Base-by-base conservation (phyloP, 2,888 invertebrate species). In the Leistus spinibarbis region DNA sequence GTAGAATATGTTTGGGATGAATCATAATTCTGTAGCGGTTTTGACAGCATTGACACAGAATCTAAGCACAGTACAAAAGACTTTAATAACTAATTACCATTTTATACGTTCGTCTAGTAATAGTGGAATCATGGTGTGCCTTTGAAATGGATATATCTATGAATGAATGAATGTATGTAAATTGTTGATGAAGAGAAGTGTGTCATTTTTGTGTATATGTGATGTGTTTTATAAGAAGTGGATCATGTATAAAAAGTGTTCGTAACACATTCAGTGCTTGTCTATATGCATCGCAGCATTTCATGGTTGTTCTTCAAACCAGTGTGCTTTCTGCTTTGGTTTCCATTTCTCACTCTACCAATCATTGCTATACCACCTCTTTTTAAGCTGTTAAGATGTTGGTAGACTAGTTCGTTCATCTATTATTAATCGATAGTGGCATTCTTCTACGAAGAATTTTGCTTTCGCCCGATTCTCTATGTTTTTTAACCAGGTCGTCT, bases 311-410 rank as follows among this genome's bases (percentile, higher is more conserved):
- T 40, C 40, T 40, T 40, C 27, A 27, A 27, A 4, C 9, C 4
- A 4, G 10, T 40, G 13, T 10, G 40, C 40, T 40, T 10, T 40
- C 7, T 40, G 13, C 10, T 40, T 7, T 40, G 7, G 40, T 40
- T 27, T 64, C 17, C 24, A 64, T 27, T 64, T 64, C 65, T 64
- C 40, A 27, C 65, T 64, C 27, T n/a, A 17, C 24, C 24, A 27
- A 22, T 62, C 3, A 64, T 64, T 23, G 20, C 64, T 64, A 23
- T 64, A 9, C 17, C 53, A 4, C 27, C 9, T 69, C 72, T 76
- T 16, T 78, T 78, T 7, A 77, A 79, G 78, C 54, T 53, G 7
- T 16, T 68, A 78, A 68, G 78, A 79, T 80, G 80, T 81, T 40
- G 40, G 40, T 40, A 40, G 40, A 40, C 40, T 40, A 40, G 40